Evolutionary conservation across 2,888 invertebrate species (phyloP), one percentile per base, ranked within the genome.

Genomic region (Pammene aurita): DNA sequence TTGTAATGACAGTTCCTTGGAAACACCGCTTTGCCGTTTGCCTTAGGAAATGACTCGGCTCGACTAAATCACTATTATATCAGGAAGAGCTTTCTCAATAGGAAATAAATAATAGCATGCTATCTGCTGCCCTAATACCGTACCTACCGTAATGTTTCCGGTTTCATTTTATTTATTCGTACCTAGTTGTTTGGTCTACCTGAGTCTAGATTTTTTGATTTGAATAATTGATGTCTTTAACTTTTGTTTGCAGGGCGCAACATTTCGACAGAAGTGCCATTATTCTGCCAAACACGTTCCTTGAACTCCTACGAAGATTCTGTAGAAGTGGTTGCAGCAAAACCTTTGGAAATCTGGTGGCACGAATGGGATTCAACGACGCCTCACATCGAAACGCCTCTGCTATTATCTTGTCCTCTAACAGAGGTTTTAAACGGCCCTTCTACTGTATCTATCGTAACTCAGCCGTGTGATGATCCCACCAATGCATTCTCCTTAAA

Each of bases 371-470:
- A 95, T 71, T 81, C 83, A 57, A 84, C 84, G 57, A 84, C 89
- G 48, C 76, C 81, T 62, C 84, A 89, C 61, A 85, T 88, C 11
- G 87, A 92, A 77, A 94, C 94, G 66, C 95, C 95, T 0, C 85
- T 94, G 50, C 87, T 95, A 50, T 85, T 95, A 26, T 94, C 95
- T 0, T 95, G 95, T 80, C 94, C 94, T 71, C 79, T 95, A 72
- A 93, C 94, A n/a, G 86, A 86, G 67, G 80, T 90, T 41, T 79
- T 89, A 16, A 77, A 77, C 48, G 78, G 80, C n/a, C 85, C 89
- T 14, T 85, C 87, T 38, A 77, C 87, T 2, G 88, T 94, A 10
- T 93, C 94, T 10, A 77, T 95, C 42, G 93, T 93, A 26, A 89
- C 85, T 42, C 82, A 90, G 65, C 93, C 94, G 0, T 95, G 95